Conservation (phyloP, 2,113 vertebrate species). For the Danio rerio region GRCz12tu NC_133176.1:18448001-18448500, state of each 20-base stretch:
- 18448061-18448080: conserved; percentile 28
- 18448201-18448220: conserved; percentile 2
- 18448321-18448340: conserved; percentile 15
- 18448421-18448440: conserved; percentile 2
- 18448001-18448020: background rate
- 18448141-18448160: conserved; percentile 25
- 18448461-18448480: background rate
- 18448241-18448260: background rate
- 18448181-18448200: conserved; percentile 18
- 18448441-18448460: conserved; percentile 1
- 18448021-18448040: conserved; percentile 32
- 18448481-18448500: background rate
- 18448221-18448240: conserved; percentile 12
- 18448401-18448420: conserved; percentile 17
- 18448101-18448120: conserved; percentile 22
- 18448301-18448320: conserved; percentile 15
- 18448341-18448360: background rate
- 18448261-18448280: background rate
- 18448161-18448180: background rate
- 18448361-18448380: background rate
- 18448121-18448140: conserved; percentile 34
- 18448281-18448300: background rate
- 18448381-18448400: conserved; percentile 20
- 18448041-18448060: conserved; percentile 36
- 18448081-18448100: conserved; percentile 42